A percentile compares a stretch with the other conserved stretches of the same genome.
Conservation (phyloP, 2,888 invertebrate species). For the Portevinia maculata region DNA sequence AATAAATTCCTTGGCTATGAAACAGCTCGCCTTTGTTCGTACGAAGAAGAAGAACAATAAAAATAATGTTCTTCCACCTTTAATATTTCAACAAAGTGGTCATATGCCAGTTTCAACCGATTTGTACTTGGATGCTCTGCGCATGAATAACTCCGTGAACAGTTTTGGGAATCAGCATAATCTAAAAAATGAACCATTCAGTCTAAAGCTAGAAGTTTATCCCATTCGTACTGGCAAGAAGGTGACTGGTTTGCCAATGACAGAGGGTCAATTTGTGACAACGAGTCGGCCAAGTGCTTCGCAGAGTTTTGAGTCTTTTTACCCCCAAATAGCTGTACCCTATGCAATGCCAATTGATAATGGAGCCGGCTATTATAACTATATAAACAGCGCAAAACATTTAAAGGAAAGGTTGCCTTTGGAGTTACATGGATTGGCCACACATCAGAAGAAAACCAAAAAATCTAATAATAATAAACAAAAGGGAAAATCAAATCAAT, state of each 20-base stretch:
- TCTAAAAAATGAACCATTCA: conserved; percentile 84
- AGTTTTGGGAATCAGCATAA: conserved; percentile 66
- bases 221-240: conserved; percentile 83
- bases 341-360: conserved; percentile 74
- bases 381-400: conserved; percentile 13
- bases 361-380: conserved; percentile 66
- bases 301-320: conserved; percentile 48
- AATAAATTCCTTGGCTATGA: conserved; percentile 88
- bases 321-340: conserved; percentile 53
- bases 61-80: conserved; percentile 52
- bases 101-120: conserved; percentile 80
- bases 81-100: conserved; percentile 77
- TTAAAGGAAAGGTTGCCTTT: conserved; percentile 67
- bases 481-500: conserved; percentile 83
- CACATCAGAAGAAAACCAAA: conserved; percentile 13
- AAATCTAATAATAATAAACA: conserved; percentile 73
- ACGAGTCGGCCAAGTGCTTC: conserved; percentile 42
- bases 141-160: conserved; percentile 42
- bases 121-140: conserved; percentile 73
- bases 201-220: conserved; percentile 87
- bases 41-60: conserved; percentile 78
- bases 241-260: conserved; percentile 38
- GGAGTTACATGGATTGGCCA: conserved; percentile 46
- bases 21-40: conserved; percentile 78
- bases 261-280: conserved; percentile 38